phyloP scores from a whole-genome alignment of 2,888 invertebrate species.

The Papilio demoleus region DNA sequence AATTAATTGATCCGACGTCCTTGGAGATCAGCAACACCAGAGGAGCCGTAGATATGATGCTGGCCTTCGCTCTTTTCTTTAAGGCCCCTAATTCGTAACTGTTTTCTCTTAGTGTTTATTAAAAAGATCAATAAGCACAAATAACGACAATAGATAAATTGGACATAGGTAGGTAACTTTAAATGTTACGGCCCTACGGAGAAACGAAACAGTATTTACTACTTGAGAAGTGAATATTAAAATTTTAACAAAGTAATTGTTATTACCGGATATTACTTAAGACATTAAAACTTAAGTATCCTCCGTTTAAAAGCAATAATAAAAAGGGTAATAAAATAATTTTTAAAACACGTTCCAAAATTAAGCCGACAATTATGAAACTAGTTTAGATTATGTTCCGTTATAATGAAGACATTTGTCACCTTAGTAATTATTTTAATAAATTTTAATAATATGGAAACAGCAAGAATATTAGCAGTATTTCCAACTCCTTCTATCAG shows the following conservation, averaged over 20 bases:
- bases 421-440: not conserved
- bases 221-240: not conserved
- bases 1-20: too few species aligned
- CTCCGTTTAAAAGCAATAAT: not conserved
- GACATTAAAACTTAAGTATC: not conserved
- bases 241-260: not conserved
- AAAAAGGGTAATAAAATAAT: not conserved
- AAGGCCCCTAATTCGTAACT: too few species aligned
- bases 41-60: too few species aligned
- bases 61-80: too few species aligned
- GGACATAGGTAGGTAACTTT: too few species aligned
- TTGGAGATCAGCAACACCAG: too few species aligned
- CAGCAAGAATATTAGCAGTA: slow-evolving; percentile 59
- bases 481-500: slow-evolving; percentile 65
- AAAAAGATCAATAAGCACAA: too few species aligned
- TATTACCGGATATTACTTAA: not conserved
- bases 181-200: too few species aligned
- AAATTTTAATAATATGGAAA: not conserved
- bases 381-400: not conserved
- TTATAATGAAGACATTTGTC: not conserved
- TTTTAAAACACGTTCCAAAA: not conserved
- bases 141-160: too few species aligned
- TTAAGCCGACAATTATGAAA: not conserved
- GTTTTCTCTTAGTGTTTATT: too few species aligned
- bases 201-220: not conserved